phyloP scores from a whole-genome alignment of 2,797 vertebrate species.

The Xenops minutus region DNA sequence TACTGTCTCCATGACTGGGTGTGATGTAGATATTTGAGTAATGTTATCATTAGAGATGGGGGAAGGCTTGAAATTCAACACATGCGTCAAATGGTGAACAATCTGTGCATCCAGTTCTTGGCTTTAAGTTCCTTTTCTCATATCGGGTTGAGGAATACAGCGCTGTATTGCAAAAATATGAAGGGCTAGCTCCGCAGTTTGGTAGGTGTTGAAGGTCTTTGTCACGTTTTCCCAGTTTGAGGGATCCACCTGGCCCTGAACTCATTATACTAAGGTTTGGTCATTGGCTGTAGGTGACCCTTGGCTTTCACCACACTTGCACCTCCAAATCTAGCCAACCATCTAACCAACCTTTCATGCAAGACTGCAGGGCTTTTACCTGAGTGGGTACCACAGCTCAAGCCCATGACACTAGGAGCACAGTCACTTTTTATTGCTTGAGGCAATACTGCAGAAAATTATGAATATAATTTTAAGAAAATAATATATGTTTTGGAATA shows the following conservation, averaged over 20 bases:
- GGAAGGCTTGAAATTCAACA: background rate
- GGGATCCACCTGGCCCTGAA: background rate
- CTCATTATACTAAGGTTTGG: background rate
- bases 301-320: background rate
- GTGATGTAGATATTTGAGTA: conserved; percentile 34
- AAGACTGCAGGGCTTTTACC: background rate
- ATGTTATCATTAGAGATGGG: background rate
- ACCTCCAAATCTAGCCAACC: background rate
- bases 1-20: background rate
- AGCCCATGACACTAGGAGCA: background rate
- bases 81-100: background rate
- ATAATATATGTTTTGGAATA: background rate
- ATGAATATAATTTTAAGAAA: background rate
- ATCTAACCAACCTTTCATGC: background rate
- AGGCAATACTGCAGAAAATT: background rate
- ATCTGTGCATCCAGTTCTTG: background rate
- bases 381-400: background rate
- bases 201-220: background rate
- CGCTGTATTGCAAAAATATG: background rate
- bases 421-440: background rate
- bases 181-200: background rate
- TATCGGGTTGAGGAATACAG: background rate
- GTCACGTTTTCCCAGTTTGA: background rate
- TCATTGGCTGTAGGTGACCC: background rate
- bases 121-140: background rate